phyloP scores from a whole-genome alignment of 2,888 invertebrate species.

The Caenorhabditis imperialis region DNA sequence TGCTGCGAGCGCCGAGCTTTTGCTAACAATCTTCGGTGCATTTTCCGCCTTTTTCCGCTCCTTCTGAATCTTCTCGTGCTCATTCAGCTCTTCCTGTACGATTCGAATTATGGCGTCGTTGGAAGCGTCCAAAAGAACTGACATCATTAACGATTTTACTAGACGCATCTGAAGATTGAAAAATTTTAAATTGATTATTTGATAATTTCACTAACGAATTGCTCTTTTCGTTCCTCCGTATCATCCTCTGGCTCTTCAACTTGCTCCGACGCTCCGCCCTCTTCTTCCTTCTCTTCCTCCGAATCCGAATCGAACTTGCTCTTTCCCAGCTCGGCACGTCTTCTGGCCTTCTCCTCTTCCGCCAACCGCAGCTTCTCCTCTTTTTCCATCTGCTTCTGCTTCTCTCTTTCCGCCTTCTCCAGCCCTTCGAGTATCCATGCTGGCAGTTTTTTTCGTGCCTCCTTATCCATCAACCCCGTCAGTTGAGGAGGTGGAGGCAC shows the following conservation, averaged over 20 bases:
- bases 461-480: conserved; percentile 43
- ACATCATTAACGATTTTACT: conserved; percentile 83
- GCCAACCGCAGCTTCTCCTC: conserved; percentile 62
- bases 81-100: conserved; percentile 83
- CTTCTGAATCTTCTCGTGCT: conserved; percentile 15
- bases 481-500: conserved; percentile 14
- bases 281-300: conserved; percentile 61
- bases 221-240: conserved; percentile 39
- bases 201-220: conserved; percentile 34
- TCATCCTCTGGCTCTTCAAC: conserved; percentile 19
- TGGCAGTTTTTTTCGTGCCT: conserved; percentile 82
- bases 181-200: not conserved
- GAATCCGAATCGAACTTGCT: conserved; percentile 66
- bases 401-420: conserved; percentile 97
- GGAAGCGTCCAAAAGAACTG: conserved; percentile 93
- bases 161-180: conserved; percentile 49
- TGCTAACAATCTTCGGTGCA: conserved; percentile 58
- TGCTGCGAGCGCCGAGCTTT: conserved; percentile 66
- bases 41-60: conserved; percentile 29
- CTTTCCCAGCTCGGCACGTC: conserved; percentile 64
- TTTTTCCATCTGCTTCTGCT: conserved; percentile 87
- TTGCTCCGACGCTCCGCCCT: not conserved
- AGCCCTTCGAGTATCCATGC: conserved; percentile 97
- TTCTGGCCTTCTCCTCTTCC: conserved; percentile 58
- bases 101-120: conserved; percentile 89